Evolutionary conservation across 2,113 vertebrate species (phyloP).

Genomic region (Procapra przewalskii): DNA sequence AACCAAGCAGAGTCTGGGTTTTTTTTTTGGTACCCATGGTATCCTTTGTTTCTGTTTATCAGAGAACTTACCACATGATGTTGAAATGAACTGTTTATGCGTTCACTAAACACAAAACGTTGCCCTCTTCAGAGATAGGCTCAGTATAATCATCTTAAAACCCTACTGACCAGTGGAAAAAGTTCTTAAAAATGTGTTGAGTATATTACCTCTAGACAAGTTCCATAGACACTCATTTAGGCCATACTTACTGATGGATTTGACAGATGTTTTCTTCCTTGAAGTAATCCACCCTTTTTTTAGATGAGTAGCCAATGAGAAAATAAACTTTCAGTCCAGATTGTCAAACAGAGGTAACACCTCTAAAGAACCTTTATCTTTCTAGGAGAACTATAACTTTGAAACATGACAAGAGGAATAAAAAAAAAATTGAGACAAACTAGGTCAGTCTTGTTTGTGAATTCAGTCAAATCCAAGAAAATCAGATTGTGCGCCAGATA

Average conservation of each 20-base stretch:
- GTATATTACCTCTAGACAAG: background rate
- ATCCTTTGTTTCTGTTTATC: background rate
- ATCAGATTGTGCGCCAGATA: background rate
- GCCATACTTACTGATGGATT: background rate
- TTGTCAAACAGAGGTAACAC: background rate
- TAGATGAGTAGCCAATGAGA: background rate
- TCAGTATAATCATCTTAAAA: background rate
- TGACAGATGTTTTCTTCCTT: background rate
- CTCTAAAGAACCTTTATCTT: background rate
- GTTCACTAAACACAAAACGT: background rate
- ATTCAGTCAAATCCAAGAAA: background rate
- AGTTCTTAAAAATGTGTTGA: background rate
- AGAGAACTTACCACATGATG: background rate
- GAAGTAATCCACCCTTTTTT: background rate
- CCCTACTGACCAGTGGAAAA: background rate
- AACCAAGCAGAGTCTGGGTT: background rate
- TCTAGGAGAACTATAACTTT: background rate
- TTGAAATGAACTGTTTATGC: slow-evolving; percentile 45
- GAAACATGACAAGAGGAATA: background rate
- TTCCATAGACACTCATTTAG: background rate
- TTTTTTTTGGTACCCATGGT: background rate
- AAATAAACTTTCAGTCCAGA: background rate
- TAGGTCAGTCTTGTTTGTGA: background rate
- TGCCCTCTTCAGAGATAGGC: background rate
- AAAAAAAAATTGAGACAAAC: background rate